phyloP scores from a whole-genome alignment of 1,140 invertebrate species.

The Olivierus martensii region DNA sequence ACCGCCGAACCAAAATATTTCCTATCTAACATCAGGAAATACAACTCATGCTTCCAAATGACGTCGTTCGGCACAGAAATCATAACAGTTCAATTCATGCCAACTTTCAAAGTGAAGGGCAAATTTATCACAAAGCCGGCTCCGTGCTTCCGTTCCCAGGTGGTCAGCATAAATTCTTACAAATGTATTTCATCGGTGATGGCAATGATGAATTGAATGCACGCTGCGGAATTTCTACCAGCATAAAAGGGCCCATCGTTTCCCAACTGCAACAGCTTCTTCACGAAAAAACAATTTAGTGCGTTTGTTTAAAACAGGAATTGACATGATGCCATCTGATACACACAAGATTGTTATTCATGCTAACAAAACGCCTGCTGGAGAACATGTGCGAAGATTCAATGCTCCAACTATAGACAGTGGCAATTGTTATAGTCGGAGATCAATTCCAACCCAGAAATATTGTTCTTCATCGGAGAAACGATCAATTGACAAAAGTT shows the following conservation, averaged over 20 bases:
- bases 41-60: conserved; percentile 5
- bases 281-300: not conserved
- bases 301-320: not conserved
- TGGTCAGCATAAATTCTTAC: conserved; percentile 28
- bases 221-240: not conserved
- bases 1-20: too few species aligned
- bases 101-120: conserved; percentile 5
- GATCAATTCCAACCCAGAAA: conserved; percentile 5
- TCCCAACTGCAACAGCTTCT: not conserved
- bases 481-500: conserved; percentile 24
- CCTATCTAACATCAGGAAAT: too few species aligned
- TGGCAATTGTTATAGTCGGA: conserved; percentile 7
- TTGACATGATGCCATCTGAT: conserved; percentile 12
- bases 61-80: not conserved
- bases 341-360: conserved; percentile 20
- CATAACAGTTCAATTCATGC: not conserved
- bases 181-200: conserved; percentile 28
- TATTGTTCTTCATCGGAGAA: conserved; percentile 13
- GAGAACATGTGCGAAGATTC: conserved; percentile 28
- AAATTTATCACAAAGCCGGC: conserved; percentile 5
- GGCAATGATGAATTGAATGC: not conserved
- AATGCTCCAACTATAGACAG: conserved; percentile 23
- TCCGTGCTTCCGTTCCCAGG: not conserved
- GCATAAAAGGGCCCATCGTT: not conserved
- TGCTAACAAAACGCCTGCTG: conserved; percentile 26